Evolutionary conservation across 2,797 vertebrate species (phyloP), one percentile per base, ranked within the genome.

Genomic region (Cryptoprocta ferox): DNA sequence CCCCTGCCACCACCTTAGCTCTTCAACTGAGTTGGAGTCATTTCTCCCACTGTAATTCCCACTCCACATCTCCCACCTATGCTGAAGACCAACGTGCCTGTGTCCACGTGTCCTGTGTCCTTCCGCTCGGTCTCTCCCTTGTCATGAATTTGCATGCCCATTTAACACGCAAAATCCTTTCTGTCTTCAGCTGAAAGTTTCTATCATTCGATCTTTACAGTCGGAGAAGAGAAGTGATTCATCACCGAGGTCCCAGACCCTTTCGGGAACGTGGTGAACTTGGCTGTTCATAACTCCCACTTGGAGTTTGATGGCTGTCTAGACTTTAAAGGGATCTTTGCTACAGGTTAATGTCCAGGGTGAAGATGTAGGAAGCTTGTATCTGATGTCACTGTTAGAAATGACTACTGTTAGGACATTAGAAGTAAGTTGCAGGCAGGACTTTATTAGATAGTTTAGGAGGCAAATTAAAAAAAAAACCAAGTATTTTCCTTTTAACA

Each of bases 71-170:
- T 50, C 85, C 65, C 56, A 18, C 24, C 14, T 35, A 3, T 8
- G 15, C 85, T 73, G 53, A 79, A 39, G 21, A 12, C 48, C 42
- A 4, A 6, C n/a, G 26, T 6, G 28, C n/a, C 45, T 35, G 32
- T 30, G 53, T 26, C 11, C 48, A 7, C 18, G 9, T 19, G 19
- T 45, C 68, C 88, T 68, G 9, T 50, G 86, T 86, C 59, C 70
- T 92, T 95, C 88, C 65, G 24, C 83, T n/a, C 70, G 56, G 30
- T 83, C 50, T 93, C 93, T 73, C 39, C 42, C 21, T 61, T n/a
- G 24, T 84, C 48, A n/a, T 16, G 50, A 68, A 70, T 95, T 35
- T 92, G 45, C 53, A 24, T 2, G 32, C 48, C 7, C 19, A 83
- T 42, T 32, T 45, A n/a, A 91, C 28, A 15, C 15, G 61, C 48